phyloP scores from a whole-genome alignment of 2,888 invertebrate genomes.

The Noctua comes region DNA sequence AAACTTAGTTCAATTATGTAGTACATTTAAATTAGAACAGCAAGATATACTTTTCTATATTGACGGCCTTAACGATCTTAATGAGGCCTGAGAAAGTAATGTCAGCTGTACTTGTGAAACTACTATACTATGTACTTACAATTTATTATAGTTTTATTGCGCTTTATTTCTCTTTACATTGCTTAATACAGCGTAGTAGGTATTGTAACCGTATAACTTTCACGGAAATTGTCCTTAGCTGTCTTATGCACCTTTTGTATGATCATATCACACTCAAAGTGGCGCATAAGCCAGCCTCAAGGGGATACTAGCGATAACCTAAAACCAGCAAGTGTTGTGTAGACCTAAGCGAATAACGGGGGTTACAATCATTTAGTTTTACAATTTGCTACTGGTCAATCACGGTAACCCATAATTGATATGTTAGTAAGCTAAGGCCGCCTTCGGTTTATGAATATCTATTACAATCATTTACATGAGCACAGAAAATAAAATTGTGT shows the following conservation, averaged over 20 bases:
- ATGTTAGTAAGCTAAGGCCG: slow-evolving; percentile 64
- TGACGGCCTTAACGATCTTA: slow-evolving; percentile 56
- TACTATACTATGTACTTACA: slow-evolving; percentile 49
- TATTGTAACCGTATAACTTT: slow-evolving; percentile 30
- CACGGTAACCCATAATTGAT: slow-evolving; percentile 59
- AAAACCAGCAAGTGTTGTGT: slow-evolving; percentile 39
- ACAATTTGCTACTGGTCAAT: slow-evolving; percentile 50
- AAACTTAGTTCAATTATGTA: slow-evolving; percentile 21
- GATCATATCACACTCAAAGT: slow-evolving; percentile 53
- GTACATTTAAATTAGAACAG: slow-evolving; percentile 27
- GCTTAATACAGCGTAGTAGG: slow-evolving; percentile 16
- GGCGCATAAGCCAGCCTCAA: slow-evolving; percentile 31
- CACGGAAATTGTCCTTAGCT: slow-evolving; percentile 31
- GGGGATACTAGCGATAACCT: slow-evolving; percentile 39
- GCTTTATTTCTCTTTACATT: slow-evolving; percentile 21
- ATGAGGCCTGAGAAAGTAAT: slow-evolving; percentile 26
- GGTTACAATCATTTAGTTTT: slow-evolving; percentile 26
- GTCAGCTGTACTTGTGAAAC: slow-evolving; percentile 47
- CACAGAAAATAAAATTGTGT: slow-evolving; percentile 37
- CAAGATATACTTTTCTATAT: slow-evolving; percentile 15
- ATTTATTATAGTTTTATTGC: slow-evolving; percentile 51
- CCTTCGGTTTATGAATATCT: slow-evolving; percentile 63
- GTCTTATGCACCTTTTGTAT: slow-evolving; percentile 37
- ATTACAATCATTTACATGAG: slow-evolving; percentile 53
- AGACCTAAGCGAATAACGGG: slow-evolving; percentile 34